A percentile compares a stretch with the other conserved stretches of the same genome.
Evolutionary conservation across 2,888 invertebrate species (phyloP).

Genomic region (Linnaemya vulpina): DNA sequence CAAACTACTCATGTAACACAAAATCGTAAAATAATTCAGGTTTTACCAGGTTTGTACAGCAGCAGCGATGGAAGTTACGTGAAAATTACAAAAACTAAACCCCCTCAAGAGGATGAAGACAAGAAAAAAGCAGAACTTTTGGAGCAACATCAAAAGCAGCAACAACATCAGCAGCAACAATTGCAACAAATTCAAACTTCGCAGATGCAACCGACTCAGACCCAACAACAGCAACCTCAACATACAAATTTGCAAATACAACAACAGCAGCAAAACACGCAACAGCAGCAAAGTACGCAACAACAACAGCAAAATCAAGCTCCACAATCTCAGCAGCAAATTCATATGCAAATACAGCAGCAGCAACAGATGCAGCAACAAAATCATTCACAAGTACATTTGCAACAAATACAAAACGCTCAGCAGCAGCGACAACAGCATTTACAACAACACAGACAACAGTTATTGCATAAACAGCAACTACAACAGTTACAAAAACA

Average conservation of each 20-base stretch:
- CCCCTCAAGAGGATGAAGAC: conserved; percentile 56
- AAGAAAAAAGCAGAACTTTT: conserved; percentile 53
- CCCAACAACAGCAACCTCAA: conserved; percentile 36
- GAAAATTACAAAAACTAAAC: conserved; percentile 60
- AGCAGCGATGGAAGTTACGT: conserved; percentile 67
- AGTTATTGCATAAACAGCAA: conserved; percentile 49
- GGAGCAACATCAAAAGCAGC: conserved; percentile 53
- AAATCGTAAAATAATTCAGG: conserved; percentile 69
- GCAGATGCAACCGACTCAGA: conserved; percentile 37
- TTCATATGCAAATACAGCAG: conserved; percentile 52
- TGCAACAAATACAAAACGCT: conserved; percentile 52
- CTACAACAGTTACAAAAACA: conserved; percentile 58
- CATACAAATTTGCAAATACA: conserved; percentile 42
- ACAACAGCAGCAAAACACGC: conserved; percentile 43
- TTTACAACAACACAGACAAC: conserved; percentile 53
- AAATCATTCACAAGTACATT: conserved; percentile 52
- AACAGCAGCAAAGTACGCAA: conserved; percentile 39
- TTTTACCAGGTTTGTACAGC: conserved; percentile 64
- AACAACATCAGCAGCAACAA: conserved; percentile 39
- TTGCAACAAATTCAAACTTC: conserved; percentile 15
- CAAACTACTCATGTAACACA: conserved; percentile 57
- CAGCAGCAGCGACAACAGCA: conserved; percentile 61
- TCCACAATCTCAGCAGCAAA: conserved; percentile 51
- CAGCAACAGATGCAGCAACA: conserved; percentile 48
- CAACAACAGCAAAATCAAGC: conserved; percentile 55